Conservation (phyloP, 1,140 invertebrate genomes). For the Diorhabda elongata region DNA sequence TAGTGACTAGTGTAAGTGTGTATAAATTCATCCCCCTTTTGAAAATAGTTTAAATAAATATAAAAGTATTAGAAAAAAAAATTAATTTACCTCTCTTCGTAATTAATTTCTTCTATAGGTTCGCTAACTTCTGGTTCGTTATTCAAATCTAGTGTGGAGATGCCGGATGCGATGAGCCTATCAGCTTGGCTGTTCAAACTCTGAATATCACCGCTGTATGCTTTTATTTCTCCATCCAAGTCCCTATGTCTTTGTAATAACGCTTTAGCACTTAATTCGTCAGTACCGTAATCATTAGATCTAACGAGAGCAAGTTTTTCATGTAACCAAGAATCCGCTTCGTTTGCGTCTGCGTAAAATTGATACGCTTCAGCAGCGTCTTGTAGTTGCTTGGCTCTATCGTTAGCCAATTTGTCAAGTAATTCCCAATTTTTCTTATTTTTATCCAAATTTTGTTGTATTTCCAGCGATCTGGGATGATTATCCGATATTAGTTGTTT, state of each 20-base stretch:
- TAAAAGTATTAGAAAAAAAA: neutral
- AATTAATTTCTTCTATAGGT: conserved; percentile 37
- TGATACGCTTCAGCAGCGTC: conserved; percentile 93
- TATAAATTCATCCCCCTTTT: neutral
- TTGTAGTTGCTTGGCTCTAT: conserved; percentile 79
- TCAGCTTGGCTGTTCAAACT: conserved; percentile 82
- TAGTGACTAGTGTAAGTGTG: neutral
- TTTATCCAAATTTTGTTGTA: conserved; percentile 72
- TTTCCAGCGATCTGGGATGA: conserved; percentile 72
- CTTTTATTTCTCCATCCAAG: conserved; percentile 85
- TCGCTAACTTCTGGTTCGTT: conserved; percentile 66
- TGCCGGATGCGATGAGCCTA: conserved; percentile 70
- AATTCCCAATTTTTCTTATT: conserved; percentile 82
- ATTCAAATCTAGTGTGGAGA: conserved; percentile 52
- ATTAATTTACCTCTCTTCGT: conserved; percentile 37
- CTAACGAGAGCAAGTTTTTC: conserved; percentile 85
- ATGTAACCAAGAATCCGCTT: conserved; percentile 95
- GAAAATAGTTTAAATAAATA: too few species aligned
- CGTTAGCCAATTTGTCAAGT: conserved; percentile 77
- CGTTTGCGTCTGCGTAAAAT: conserved; percentile 96
- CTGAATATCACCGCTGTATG: conserved; percentile 85
- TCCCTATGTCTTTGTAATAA: conserved; percentile 81
- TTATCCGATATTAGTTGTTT: conserved; percentile 70
- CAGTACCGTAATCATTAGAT: conserved; percentile 83
- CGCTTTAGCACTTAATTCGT: conserved; percentile 85